Base-by-base conservation (phyloP, 2,888 invertebrate species). In the Pogonocherus hispidulus region DNA sequence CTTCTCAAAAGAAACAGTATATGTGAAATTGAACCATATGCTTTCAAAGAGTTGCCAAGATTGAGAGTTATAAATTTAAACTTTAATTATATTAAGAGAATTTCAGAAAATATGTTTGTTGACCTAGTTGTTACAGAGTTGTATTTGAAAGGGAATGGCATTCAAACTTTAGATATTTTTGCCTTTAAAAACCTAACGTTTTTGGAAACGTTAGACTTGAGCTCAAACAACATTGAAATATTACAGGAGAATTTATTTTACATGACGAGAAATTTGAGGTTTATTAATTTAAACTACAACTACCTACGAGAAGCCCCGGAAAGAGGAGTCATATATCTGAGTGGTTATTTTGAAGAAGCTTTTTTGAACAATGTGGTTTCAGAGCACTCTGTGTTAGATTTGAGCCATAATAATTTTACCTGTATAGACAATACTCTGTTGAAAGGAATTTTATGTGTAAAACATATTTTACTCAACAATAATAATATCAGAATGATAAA, bases 281-380 rank as follows among this genome's bases (percentile, higher is more conserved):
- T 56, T 9, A 64, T 79, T 1, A 63, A 77, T 70, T 70, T 80
- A 8, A 76, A 71, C 54, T 52, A 72, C 57, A 80, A 80, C 60
- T 63, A 63, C 20, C 56, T 80, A 32, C 37, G 56, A 2, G 60
- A 63, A 35, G 32, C 47, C 11, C 60, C 63, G 8, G 62, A 22
- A 5, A 57, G 56, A 8, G 62, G 62, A 0, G 51, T 46, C 9
- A 46, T 47, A 54, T 41, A 60, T 35, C 65, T 72, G 2, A 65
- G 67, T 6, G 65, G 67, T 3, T 75, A 72, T 27, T 79, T 79
- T 49, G 69, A 67, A 46, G 68, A 72, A 62, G 64, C 76, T 8
- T 79, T 76, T 57, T 16, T 35, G 6, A 66, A 69, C 41, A 52
- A 37, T 3, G 52, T 64, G 19, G 27, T 54, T 23, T 16, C 32